phyloP scores from a whole-genome alignment of 1,140 invertebrate genomes.

The Holcopasites calliopsidis region DNA sequence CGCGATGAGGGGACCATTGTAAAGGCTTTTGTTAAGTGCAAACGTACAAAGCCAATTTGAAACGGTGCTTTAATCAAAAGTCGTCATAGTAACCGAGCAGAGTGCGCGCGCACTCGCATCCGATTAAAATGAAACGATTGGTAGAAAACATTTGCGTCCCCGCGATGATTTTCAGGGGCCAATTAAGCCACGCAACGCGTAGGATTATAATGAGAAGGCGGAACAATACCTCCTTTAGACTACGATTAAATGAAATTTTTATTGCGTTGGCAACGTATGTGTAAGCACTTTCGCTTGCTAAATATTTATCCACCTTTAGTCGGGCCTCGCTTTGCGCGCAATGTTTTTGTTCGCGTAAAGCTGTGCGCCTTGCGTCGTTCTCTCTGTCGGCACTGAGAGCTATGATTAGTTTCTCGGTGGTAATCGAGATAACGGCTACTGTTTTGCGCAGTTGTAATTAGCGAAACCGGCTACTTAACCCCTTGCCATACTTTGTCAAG shows the following conservation, averaged over 20 bases:
- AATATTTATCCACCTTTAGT: constrained; percentile 22
- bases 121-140: constrained; percentile 45
- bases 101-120: background rate
- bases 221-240: constrained; percentile 4
- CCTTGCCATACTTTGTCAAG: no score
- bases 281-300: background rate
- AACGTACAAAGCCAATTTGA: constrained; percentile 62
- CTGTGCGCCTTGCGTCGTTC: background rate
- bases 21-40: constrained; percentile 54
- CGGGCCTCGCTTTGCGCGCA: background rate
- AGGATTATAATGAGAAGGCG: background rate
- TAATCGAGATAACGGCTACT: background rate
- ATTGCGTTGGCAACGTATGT: constrained; percentile 2
- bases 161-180: constrained; percentile 13
- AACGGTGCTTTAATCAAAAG: constrained; percentile 58
- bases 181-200: constrained; percentile 14
- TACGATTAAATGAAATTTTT: constrained; percentile 17
- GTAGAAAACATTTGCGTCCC: constrained; percentile 1
- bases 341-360: constrained; percentile 6
- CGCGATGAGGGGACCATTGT: constrained; percentile 27
- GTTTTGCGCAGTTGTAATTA: background rate
- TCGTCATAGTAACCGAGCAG: constrained; percentile 53
- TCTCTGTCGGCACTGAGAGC: background rate
- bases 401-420: background rate
- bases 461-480: no score